A percentile compares a stretch with the other conserved stretches of the same genome.
These are phyloP conservation scores for Hylyphantes graminicola DNA, from an alignment of 1,140 invertebrate genomes.

Conservation along the genomic window DNA sequence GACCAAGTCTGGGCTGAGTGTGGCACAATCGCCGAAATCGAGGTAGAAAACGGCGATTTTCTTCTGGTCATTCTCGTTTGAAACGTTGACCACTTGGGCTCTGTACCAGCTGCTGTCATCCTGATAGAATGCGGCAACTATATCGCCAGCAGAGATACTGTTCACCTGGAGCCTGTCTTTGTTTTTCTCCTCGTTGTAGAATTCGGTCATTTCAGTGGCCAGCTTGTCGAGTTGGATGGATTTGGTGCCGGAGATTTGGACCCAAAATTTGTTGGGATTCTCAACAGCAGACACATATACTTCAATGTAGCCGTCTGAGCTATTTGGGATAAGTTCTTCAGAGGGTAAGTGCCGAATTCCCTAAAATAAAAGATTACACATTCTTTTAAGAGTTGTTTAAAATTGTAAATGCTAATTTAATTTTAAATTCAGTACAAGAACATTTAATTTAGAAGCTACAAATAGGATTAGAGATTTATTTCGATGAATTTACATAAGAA, in stretches of 20 bases:
- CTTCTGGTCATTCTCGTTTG: conserved; percentile 68
- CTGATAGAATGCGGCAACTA: conserved; percentile 81
- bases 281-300: conserved; percentile 85
- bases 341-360: not conserved
- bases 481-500: too few species aligned
- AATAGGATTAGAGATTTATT: too few species aligned
- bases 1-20: conserved; percentile 73
- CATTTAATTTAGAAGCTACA: too few species aligned
- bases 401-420: too few species aligned
- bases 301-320: conserved; percentile 74
- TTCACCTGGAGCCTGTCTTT: conserved; percentile 65
- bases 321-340: conserved; percentile 63
- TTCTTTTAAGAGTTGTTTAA: too few species aligned
- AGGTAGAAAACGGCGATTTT: conserved; percentile 79
- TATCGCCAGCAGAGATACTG: conserved; percentile 75
- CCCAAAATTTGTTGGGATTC: conserved; percentile 83
- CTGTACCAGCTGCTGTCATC: conserved; percentile 82
- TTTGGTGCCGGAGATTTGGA: conserved; percentile 80
- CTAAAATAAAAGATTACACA: conserved; percentile 8
- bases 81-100: conserved; percentile 71
- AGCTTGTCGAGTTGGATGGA: conserved; percentile 79
- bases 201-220: conserved; percentile 81
- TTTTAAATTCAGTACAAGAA: too few species aligned
- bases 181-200: conserved; percentile 78
- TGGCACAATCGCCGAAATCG: conserved; percentile 83